phyloP scores from a whole-genome alignment of 2,888 invertebrate genomes.

The Eristalinus aeneus region DNA sequence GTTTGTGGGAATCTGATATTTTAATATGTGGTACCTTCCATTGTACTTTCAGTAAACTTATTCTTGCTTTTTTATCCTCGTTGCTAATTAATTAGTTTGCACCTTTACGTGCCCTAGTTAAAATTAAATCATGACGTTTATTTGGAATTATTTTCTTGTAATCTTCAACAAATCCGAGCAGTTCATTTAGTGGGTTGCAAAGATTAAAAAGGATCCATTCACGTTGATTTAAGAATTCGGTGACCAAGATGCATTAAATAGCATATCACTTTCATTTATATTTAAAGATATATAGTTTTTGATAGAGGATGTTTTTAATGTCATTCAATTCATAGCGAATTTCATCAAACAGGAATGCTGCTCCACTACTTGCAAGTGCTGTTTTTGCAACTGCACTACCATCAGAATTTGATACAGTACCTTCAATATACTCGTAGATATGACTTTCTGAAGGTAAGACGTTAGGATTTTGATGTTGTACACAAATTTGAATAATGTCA shows the following conservation, averaged over 20 bases:
- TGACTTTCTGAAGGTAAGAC: constrained; percentile 73
- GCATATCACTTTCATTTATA: constrained; percentile 70
- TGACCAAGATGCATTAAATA: constrained; percentile 74
- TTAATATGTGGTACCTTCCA: constrained; percentile 46
- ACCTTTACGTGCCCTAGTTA: no score
- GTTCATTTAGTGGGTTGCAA: no score
- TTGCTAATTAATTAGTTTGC: neutral
- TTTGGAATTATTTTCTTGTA: no score
- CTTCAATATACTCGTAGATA: constrained; percentile 71
- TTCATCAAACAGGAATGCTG: no score
- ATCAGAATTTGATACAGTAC: constrained; percentile 51
- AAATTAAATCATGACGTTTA: constrained; percentile 76
- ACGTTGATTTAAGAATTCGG: no score
- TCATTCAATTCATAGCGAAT: no score
- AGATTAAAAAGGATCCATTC: no score
- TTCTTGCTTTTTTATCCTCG: neutral
- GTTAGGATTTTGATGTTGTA: no score
- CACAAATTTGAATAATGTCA: constrained; percentile 74
- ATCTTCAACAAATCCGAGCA: no score
- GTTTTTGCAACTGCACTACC: constrained; percentile 40
- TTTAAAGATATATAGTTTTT: constrained; percentile 75
- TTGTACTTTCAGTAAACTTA: no score
- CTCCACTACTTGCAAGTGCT: neutral
- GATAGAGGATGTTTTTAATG: no score
- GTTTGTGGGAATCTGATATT: constrained; percentile 33